Evolutionary conservation across 2,113 vertebrate species (phyloP), one percentile per base, ranked within the genome.

Genomic region (Hyperoodon ampullatus): DNA sequence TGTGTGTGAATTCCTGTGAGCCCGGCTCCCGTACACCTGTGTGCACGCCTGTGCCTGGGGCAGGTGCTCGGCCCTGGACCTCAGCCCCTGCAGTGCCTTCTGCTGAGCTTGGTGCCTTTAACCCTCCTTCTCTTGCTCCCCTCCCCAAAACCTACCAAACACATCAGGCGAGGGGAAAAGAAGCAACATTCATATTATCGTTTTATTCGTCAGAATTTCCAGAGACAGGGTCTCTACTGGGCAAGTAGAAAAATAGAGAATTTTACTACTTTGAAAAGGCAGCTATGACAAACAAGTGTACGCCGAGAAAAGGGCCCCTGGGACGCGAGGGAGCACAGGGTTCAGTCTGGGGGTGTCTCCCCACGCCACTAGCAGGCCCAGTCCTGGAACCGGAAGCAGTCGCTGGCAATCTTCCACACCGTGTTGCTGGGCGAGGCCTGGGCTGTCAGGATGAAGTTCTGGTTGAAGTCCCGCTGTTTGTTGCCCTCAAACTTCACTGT

Each of bases 351-450:
- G 75, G 50, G 33, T 78, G 30, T 78, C 75, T 30, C 2, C 3
- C 75, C 14, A 0, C 0, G 65, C 65, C 55, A 75, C 90, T 98
- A 99, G 98, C 98, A 99, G 71, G 99, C 99, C 99, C 99, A 99
- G 98, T 99, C 99, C 94, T 99, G 99, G 96, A 99, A 99, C 78
- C 99, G 99, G 98, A 99, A 99, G 98, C 99, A 99, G 97, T 99
- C 99, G 82, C 99, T 99, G 9, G 99, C 99, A 9, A 99, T 99
- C 98, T 99, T 99, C 99, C 99, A 99, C 77, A 99, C 99, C 0
- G 99, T 99, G 80, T 99, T 99, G 98, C 98, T 99, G 1, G 99
- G 98, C 0, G 99, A 99, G 16, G 99, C 99, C 92, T 99, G 99
- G 3, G 99, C 99, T 0, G 99, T 99, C 92, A 99, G 97, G 85